Evolutionary conservation across 2,888 invertebrate genomes (phyloP).

Genomic region (Eupithecia subfuscata): DNA sequence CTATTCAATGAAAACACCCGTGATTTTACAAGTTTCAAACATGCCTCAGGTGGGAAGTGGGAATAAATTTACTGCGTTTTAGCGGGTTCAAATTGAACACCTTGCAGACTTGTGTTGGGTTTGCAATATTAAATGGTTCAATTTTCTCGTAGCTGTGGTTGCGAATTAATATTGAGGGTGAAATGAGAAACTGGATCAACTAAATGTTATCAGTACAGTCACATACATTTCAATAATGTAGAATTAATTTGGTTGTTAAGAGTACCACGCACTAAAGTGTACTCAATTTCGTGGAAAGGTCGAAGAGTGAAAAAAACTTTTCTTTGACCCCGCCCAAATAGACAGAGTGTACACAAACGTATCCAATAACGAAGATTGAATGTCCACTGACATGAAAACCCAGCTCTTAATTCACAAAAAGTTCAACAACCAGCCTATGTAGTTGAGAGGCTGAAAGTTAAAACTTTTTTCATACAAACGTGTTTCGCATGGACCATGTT

Average conservation of each 20-base stretch:
- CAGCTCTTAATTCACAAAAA: constrained; percentile 25
- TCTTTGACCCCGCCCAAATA: constrained; percentile 2
- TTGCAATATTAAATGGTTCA: constrained; percentile 18
- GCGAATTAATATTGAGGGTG: background rate
- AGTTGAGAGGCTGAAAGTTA: background rate
- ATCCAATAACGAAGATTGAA: constrained; percentile 16
- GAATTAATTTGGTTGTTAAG: background rate
- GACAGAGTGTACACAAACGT: background rate
- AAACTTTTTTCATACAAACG: constrained; percentile 6
- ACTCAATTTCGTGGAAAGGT: background rate
- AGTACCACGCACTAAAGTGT: background rate
- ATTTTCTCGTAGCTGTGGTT: constrained; percentile 2
- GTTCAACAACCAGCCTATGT: constrained; percentile 14
- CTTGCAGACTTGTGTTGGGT: constrained; percentile 23
- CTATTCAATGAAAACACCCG: constrained; percentile 46
- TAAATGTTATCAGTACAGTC: background rate
- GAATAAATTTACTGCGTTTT: constrained; percentile 39
- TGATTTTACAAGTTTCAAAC: constrained; percentile 44
- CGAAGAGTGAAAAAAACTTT: constrained; percentile 2
- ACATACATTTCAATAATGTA: background rate
- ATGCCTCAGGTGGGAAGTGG: constrained; percentile 43
- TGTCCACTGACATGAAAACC: constrained; percentile 10
- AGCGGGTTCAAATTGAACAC: constrained; percentile 30
- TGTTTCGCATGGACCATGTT: background rate
- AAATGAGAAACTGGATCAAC: background rate